These are phyloP conservation scores for Spatulosminthurus flaviceps DNA, from an alignment of 2,888 invertebrate genomes.

Conservation along the genomic window DNA sequence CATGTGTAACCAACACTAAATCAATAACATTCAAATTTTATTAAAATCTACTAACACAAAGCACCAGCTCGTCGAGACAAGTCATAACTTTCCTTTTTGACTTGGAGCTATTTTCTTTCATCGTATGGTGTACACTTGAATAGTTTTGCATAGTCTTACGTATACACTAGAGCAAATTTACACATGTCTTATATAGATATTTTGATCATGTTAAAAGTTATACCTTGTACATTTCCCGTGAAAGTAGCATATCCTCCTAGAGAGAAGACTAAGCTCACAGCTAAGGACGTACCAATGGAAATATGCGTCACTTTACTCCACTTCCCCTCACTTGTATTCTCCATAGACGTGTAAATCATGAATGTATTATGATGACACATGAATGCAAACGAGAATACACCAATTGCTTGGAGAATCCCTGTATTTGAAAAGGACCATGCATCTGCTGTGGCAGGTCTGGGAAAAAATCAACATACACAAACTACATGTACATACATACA, in stretches of 20 bases:
- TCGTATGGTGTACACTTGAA: no score
- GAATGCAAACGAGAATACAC: conserved; percentile 88
- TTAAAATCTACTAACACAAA: no score
- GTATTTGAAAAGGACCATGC: conserved; percentile 79
- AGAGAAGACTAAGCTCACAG: conserved; percentile 78
- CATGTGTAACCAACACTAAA: no score
- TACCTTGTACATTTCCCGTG: conserved; percentile 81
- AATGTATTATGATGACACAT: conserved; percentile 87
- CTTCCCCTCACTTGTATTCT: conserved; percentile 76
- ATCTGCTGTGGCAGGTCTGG: conserved; percentile 73
- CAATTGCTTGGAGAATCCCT: conserved; percentile 80
- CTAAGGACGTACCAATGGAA: conserved; percentile 78
- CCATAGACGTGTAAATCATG: conserved; percentile 81
- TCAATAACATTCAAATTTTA: no score
- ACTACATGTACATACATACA: no score
- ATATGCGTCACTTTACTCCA: conserved; percentile 85
- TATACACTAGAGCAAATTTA: no score
- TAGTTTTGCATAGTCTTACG: no score
- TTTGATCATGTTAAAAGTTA: no score
- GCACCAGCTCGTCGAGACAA: no score
- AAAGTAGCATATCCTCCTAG: conserved; percentile 84
- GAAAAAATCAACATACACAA: neutral
- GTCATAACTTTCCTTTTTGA: no score
- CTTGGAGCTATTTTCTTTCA: no score
- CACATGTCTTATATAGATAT: no score